Evolutionary conservation across 2,797 vertebrate genomes (phyloP).

Genomic region (Pelodytes ibericus): DNA sequence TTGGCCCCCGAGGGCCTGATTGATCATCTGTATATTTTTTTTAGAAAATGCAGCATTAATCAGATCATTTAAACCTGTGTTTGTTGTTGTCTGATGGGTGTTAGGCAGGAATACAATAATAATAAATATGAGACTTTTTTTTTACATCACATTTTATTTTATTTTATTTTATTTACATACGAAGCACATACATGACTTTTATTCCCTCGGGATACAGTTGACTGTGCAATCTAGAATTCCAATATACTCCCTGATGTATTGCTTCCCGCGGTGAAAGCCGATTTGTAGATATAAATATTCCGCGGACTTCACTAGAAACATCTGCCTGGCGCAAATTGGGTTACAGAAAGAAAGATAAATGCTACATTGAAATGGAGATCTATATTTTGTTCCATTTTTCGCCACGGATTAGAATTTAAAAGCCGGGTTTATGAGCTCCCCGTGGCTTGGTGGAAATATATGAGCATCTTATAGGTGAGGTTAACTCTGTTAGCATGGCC

Average conservation of each 20-base stretch:
- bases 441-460: slow-evolving; percentile 9
- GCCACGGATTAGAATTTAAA: slow-evolving; percentile 46
- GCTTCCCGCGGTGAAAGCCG: slow-evolving; percentile 19
- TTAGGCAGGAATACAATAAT: no score
- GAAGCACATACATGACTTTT: no score
- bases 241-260: slow-evolving; percentile 27
- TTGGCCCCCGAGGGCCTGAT: no score
- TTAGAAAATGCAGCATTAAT: no score
- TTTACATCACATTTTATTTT: no score
- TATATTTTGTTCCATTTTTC: slow-evolving; percentile 30
- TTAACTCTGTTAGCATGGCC: background rate
- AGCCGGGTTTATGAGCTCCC: background rate
- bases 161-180: no score
- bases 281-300: slow-evolving; percentile 55
- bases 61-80: no score
- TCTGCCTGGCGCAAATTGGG: background rate
- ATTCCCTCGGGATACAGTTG: no score
- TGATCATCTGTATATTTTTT: no score
- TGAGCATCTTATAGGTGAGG: slow-evolving; percentile 24
- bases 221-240: background rate
- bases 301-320: slow-evolving; percentile 47
- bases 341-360: slow-evolving; percentile 17
- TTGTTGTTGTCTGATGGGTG: no score
- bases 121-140: no score
- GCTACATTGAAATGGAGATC: slow-evolving; percentile 6